A percentile compares a stretch with the other conserved stretches of the same genome.
Evolutionary conservation across 2,797 vertebrate species (phyloP).

Genomic region (Propithecus deckenii): DNA sequence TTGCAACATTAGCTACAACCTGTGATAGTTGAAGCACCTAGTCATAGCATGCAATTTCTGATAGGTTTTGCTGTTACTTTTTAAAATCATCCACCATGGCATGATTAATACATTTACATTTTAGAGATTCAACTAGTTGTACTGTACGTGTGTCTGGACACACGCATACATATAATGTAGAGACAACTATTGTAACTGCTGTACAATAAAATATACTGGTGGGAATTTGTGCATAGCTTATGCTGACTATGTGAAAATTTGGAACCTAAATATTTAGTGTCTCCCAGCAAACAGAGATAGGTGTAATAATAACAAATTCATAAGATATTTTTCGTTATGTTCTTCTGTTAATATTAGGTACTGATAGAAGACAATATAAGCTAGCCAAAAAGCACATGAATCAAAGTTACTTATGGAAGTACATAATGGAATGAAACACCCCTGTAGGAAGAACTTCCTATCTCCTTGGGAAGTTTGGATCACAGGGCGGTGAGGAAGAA

Average conservation of each 20-base stretch:
- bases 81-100: background rate
- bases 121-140: background rate
- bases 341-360: background rate
- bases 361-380: background rate
- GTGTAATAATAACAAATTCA: background rate
- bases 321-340: background rate
- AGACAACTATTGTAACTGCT: background rate
- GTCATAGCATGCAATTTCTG: background rate
- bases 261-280: background rate
- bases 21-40: background rate
- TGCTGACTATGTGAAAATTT: constrained; percentile 13
- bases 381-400: constrained; percentile 21
- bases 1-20: background rate
- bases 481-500: background rate
- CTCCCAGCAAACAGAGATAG: constrained; percentile 7
- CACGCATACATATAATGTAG: background rate
- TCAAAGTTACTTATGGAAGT: background rate
- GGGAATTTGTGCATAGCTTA: background rate
- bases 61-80: constrained; percentile 28
- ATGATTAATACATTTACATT: background rate
- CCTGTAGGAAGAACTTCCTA: background rate
- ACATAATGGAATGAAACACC: background rate
- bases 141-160: too few species aligned
- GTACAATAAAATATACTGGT: background rate
- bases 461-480: background rate